Percentiles rank a stretch among this genome's conserved stretches.
These are phyloP conservation scores for Acinonyx jubatus DNA, from an alignment of 2,113 vertebrate species.

Conservation along the genomic window DNA sequence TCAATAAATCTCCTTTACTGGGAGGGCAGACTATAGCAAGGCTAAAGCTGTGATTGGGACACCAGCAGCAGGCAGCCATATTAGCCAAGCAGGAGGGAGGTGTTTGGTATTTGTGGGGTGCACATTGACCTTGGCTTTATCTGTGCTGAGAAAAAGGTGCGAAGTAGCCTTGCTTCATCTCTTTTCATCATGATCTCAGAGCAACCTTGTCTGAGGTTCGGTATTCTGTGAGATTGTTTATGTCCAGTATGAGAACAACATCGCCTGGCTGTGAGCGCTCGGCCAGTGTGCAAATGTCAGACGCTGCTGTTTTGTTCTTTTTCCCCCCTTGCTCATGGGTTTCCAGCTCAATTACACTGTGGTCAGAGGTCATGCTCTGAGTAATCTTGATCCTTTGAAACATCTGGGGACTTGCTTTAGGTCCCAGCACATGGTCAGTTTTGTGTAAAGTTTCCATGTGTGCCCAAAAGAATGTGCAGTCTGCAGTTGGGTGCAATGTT, in stretches of 20 bases:
- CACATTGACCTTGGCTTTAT: slow-evolving; percentile 46
- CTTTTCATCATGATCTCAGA: slow-evolving; percentile 18
- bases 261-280: background rate
- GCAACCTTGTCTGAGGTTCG: slow-evolving; percentile 20
- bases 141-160: slow-evolving; percentile 30
- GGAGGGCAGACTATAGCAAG: background rate
- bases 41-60: background rate
- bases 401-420: background rate
- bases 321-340: background rate
- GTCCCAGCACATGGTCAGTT: background rate
- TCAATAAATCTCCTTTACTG: background rate
- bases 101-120: background rate
- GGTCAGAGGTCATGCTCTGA: background rate
- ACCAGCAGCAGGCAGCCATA: background rate
- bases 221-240: background rate
- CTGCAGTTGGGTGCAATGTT: background rate
- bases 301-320: background rate
- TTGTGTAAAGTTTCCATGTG: background rate
- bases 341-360: slow-evolving; percentile 9
- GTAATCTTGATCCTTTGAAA: background rate
- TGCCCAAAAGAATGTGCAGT: background rate
- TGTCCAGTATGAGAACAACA: background rate
- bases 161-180: slow-evolving; percentile 35
- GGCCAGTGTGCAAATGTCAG: slow-evolving; percentile 2
- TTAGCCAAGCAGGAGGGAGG: background rate